phyloP scores from a whole-genome alignment of 2,888 invertebrate genomes.

The Homarus gammarus region DNA sequence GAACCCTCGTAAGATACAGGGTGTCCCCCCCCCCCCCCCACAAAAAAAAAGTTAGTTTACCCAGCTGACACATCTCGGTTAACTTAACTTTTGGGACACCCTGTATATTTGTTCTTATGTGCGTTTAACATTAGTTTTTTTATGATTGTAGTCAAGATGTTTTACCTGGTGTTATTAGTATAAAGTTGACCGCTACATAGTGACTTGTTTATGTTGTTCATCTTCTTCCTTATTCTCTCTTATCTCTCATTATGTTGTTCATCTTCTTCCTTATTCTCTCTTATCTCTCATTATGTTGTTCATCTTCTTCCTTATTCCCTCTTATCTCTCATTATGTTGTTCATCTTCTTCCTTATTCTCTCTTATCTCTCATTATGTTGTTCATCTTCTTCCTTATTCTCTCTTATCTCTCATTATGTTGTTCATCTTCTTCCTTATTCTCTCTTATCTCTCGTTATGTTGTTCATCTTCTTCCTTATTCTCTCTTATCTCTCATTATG shows the following conservation, averaged over 20 bases:
- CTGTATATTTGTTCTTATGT: no score
- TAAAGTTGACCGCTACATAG: no score
- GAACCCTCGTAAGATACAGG: no score
- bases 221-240: no score
- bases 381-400: background rate
- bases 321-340: constrained; percentile 19
- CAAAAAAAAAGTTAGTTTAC: no score
- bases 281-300: background rate
- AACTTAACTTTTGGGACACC: no score
- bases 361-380: background rate
- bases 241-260: constrained; percentile 20
- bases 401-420: constrained; percentile 1
- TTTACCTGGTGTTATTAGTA: no score
- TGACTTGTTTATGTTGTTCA: no score
- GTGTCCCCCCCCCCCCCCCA: no score
- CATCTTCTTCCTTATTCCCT: background rate
- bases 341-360: background rate
- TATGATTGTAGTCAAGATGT: no score
- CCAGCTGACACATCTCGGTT: no score
- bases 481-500: background rate
- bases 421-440: background rate
- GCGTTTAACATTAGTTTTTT: no score
- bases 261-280: background rate
- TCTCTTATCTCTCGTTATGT: background rate
- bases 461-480: constrained; percentile 4